Evolutionary conservation across 2,888 invertebrate genomes (phyloP).

Genomic region (Scaptomyza flava): DNA sequence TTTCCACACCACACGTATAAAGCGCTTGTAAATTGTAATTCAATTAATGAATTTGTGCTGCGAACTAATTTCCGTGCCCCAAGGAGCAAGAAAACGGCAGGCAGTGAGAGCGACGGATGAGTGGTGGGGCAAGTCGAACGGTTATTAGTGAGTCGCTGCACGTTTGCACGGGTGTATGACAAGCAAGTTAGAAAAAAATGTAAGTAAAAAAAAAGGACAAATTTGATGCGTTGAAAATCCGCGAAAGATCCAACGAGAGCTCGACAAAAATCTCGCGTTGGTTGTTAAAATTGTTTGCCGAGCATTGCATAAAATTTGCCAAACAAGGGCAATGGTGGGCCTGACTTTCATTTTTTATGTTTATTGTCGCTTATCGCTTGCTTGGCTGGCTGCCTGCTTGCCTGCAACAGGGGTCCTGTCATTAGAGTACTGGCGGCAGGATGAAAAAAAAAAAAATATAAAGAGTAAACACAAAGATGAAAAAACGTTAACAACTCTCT

Average conservation of each 20-base stretch:
- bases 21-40: slow-evolving; percentile 69
- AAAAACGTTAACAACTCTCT: slow-evolving; percentile 81
- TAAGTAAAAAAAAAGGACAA: not conserved
- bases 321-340: slow-evolving; percentile 5
- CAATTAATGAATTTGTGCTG: slow-evolving; percentile 72
- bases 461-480: slow-evolving; percentile 75
- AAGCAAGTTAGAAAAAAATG: not conserved
- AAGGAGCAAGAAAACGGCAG: slow-evolving; percentile 6
- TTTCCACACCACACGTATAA: slow-evolving; percentile 7
- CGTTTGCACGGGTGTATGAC: slow-evolving; percentile 12
- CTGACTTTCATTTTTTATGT: slow-evolving; percentile 74
- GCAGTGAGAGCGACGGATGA: not conserved
- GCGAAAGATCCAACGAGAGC: slow-evolving; percentile 50
- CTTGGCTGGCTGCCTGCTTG: slow-evolving; percentile 22
- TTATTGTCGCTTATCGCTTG: slow-evolving; percentile 74
- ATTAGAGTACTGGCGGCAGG: slow-evolving; percentile 71
- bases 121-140: not conserved
- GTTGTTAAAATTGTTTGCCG: slow-evolving; percentile 62
- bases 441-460: slow-evolving; percentile 50
- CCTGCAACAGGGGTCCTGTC: slow-evolving; percentile 58
- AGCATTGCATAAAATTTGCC: slow-evolving; percentile 48
- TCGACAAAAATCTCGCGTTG: slow-evolving; percentile 60
- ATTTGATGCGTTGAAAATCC: slow-evolving; percentile 63
- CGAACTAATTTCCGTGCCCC: slow-evolving; percentile 64
- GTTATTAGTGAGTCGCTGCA: slow-evolving; percentile 35